Conservation (phyloP, 2,113 vertebrate species). For the Lucifuga dentata region DNA sequence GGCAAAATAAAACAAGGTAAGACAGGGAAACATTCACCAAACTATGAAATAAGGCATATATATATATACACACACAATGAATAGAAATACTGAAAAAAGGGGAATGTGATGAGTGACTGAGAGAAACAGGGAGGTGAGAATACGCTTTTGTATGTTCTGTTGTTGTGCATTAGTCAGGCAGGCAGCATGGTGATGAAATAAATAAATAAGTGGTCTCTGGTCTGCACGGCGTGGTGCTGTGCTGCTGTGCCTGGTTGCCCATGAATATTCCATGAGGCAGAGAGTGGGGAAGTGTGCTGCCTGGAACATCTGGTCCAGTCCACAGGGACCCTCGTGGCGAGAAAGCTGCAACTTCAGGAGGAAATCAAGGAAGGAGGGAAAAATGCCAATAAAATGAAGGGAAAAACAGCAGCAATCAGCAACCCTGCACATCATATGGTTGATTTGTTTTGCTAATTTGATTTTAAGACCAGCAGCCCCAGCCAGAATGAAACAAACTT, state of each 20-base stretch:
- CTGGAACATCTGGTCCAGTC: slow-evolving; percentile 88
- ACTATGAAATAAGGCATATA: slow-evolving; percentile 31
- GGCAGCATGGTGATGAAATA: slow-evolving; percentile 84
- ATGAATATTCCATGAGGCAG: slow-evolving; percentile 89
- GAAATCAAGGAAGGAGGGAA: slow-evolving; percentile 65
- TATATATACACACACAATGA: slow-evolving; percentile 23
- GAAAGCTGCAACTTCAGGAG: slow-evolving; percentile 85
- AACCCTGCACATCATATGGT: slow-evolving; percentile 81
- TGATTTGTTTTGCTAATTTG: slow-evolving; percentile 87
- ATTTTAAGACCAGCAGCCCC: slow-evolving; percentile 81
- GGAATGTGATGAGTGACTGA: slow-evolving; percentile 41
- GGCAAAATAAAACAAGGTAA: slow-evolving; percentile 13
- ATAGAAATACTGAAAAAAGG: slow-evolving; percentile 36
- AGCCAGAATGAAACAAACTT: slow-evolving; percentile 62
- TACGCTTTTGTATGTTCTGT: slow-evolving; percentile 67
- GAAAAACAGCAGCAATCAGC: slow-evolving; percentile 70
- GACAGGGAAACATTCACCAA: slow-evolving; percentile 4
- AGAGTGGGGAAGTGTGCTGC: slow-evolving; percentile 85
- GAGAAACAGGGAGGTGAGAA: slow-evolving; percentile 56
- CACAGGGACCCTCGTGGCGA: slow-evolving; percentile 86
- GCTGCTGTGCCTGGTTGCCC: slow-evolving; percentile 82
- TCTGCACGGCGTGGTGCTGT: slow-evolving; percentile 69
- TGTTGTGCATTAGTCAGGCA: slow-evolving; percentile 78
- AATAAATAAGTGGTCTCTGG: slow-evolving; percentile 81
- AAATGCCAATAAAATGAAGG: slow-evolving; percentile 79